Evolutionary conservation across 2,888 invertebrate genomes (phyloP).

Genomic region (Chloroclystis v-ata): DNA sequence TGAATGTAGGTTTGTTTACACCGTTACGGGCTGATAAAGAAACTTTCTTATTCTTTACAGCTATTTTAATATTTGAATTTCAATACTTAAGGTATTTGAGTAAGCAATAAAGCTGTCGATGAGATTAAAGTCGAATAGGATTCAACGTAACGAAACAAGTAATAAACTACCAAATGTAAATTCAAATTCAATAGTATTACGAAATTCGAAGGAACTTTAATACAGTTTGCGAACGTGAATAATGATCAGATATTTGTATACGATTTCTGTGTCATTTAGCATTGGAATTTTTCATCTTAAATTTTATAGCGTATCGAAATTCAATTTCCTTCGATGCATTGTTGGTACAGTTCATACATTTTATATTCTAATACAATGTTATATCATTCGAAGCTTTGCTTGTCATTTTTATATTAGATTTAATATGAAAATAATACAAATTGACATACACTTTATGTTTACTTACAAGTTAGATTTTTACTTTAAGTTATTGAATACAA

Average conservation of each 20-base stretch:
- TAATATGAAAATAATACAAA: too few species aligned
- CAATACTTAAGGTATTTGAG: too few species aligned
- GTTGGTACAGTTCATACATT: constrained; percentile 22
- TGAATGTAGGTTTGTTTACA: constrained; percentile 16
- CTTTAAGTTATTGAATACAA: too few species aligned
- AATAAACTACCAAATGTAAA: constrained; percentile 1
- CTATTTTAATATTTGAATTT: background rate
- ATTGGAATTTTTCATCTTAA: constrained; percentile 22
- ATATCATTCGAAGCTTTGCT: background rate
- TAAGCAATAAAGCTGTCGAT: constrained; percentile 5
- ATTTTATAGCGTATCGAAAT: constrained; percentile 20
- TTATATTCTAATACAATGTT: constrained; percentile 21
- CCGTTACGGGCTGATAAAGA: constrained; percentile 3
- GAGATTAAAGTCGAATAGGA: background rate
- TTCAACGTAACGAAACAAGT: background rate
- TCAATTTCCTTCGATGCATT: constrained; percentile 22
- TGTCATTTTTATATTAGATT: too few species aligned
- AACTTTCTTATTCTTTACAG: background rate
- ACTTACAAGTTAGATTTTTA: background rate
- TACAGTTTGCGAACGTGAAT: constrained; percentile 19
- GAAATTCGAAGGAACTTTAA: constrained; percentile 12
- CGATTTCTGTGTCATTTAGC: constrained; percentile 21
- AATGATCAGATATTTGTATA: constrained; percentile 23
- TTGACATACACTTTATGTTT: too few species aligned
- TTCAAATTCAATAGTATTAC: constrained; percentile 2